Conservation (phyloP, 2,888 invertebrate genomes). For the Plebejus melissa region DNA sequence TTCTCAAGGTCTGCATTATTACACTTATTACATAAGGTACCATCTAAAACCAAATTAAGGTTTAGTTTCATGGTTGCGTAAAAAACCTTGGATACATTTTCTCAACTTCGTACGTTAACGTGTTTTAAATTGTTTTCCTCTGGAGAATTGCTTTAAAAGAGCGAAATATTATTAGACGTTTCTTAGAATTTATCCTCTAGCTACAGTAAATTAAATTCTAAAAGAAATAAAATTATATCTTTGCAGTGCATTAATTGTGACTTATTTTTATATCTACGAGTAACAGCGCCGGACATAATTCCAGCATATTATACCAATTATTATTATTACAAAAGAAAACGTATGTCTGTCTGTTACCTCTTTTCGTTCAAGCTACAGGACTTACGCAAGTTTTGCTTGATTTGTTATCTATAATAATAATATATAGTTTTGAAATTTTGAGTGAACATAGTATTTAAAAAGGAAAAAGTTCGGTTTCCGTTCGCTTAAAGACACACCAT, state of each 20-base stretch:
- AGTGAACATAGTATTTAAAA: too few species aligned
- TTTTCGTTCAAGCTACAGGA: too few species aligned
- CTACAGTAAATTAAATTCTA: neutral
- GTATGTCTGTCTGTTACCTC: too few species aligned
- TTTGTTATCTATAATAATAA: too few species aligned
- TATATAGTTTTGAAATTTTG: too few species aligned
- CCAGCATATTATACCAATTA: too few species aligned
- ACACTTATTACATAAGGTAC: slow-evolving; percentile 11
- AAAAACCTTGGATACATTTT: neutral
- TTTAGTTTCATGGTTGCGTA: slow-evolving; percentile 7
- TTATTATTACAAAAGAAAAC: too few species aligned
- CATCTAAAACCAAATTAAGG: slow-evolving; percentile 1
- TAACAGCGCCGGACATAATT: too few species aligned
- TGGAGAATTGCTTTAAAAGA: neutral
- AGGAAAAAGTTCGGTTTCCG: too few species aligned
- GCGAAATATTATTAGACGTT: slow-evolving; percentile 1
- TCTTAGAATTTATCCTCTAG: neutral
- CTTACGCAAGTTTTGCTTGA: too few species aligned
- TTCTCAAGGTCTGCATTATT: neutral
- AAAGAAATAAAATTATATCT: neutral
- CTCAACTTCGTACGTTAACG: neutral
- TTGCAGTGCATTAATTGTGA: neutral
- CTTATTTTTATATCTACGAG: neutral
- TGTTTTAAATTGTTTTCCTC: slow-evolving; percentile 10
- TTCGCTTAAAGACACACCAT: too few species aligned